Conservation (phyloP, 2,888 invertebrate genomes). For the Cybosia mesomella region DNA sequence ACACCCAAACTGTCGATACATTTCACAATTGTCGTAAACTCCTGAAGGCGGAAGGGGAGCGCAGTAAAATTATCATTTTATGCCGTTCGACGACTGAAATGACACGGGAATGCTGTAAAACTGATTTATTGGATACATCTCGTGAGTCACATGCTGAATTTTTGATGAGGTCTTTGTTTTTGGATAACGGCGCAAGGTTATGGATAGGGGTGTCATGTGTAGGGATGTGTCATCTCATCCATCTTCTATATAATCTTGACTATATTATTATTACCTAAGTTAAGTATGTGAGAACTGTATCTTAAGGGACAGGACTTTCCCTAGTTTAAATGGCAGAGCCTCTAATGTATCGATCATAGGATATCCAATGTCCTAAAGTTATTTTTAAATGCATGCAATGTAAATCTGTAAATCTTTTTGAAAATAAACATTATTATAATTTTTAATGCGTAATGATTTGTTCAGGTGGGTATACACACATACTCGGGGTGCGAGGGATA, state of each 20-base stretch:
- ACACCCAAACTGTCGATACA: conserved; percentile 86
- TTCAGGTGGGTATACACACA: too few species aligned
- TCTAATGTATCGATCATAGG: too few species aligned
- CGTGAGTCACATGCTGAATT: conserved; percentile 84
- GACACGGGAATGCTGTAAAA: conserved; percentile 86
- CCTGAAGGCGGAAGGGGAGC: conserved; percentile 84
- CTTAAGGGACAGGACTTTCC: too few species aligned
- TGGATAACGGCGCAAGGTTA: conserved; percentile 65
- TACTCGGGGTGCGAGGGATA: too few species aligned
- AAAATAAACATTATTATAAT: too few species aligned
- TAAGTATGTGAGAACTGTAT: too few species aligned
- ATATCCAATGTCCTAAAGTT: too few species aligned
- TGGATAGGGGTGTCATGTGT: conserved; percentile 24
- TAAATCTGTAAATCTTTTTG: too few species aligned
- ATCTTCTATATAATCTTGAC: background rate
- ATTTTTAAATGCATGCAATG: too few species aligned
- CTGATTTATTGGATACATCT: conserved; percentile 86
- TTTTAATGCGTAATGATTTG: too few species aligned
- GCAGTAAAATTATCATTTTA: conserved; percentile 87
- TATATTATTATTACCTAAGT: background rate
- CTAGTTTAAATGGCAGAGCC: too few species aligned
- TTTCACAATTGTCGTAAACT: conserved; percentile 87
- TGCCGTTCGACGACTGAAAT: conserved; percentile 87
- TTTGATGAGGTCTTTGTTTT: conserved; percentile 84
- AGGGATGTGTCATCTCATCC: conserved; percentile 7